These are phyloP conservation scores for Gasteruption jaculator DNA, from an alignment of 2,888 invertebrate genomes.

Conservation along the genomic window DNA sequence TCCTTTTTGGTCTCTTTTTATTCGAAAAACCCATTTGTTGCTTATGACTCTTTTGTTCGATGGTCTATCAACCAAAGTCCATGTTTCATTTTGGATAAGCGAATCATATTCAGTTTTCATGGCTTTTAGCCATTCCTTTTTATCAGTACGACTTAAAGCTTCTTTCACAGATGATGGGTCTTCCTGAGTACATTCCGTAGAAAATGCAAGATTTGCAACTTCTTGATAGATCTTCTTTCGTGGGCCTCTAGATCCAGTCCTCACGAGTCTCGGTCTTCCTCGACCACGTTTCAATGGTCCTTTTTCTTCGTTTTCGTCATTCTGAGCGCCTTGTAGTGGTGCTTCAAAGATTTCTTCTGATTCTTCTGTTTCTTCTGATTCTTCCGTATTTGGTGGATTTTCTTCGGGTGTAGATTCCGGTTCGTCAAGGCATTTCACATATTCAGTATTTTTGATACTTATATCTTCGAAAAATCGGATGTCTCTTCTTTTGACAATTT, in stretches of 20 bases:
- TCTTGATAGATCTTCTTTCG: constrained; percentile 14
- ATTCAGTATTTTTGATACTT: no score
- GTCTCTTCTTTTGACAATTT: constrained; percentile 21
- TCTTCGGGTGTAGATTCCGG: constrained; percentile 1
- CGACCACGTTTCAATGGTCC: constrained; percentile 1
- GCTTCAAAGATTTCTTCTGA: no score
- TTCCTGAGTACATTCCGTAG: no score
- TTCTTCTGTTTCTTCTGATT: not conserved
- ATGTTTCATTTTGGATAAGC: constrained; percentile 20
- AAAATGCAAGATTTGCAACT: not conserved
- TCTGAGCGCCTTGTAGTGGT: no score
- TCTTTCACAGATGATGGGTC: constrained; percentile 11
- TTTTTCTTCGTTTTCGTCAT: constrained; percentile 4
- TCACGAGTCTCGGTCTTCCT: constrained; percentile 27
- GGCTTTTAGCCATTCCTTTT: constrained; percentile 16
- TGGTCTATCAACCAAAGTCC: constrained; percentile 20
- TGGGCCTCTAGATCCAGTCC: constrained; percentile 47
- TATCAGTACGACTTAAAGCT: constrained; percentile 8
- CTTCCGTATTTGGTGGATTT: not conserved
- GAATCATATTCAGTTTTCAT: constrained; percentile 21
- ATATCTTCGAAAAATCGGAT: constrained; percentile 21
- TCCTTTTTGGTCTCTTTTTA: constrained; percentile 15
- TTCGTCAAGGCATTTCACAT: no score
- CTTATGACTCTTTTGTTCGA: constrained; percentile 14
- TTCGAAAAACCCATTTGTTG: constrained; percentile 22